Conservation (phyloP, 2,797 vertebrate species). For the Coreius guichenoti region DNA sequence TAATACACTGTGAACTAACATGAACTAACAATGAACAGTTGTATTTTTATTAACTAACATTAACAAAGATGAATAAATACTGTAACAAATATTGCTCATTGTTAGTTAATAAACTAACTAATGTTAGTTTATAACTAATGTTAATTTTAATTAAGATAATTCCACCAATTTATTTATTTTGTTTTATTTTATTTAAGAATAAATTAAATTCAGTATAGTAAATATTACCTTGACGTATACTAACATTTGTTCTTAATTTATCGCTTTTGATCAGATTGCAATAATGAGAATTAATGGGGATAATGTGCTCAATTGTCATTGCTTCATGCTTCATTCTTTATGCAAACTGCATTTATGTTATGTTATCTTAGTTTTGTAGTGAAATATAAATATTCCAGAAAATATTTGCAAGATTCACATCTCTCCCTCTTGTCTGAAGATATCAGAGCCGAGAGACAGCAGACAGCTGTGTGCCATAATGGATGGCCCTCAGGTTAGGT, state of each 20-base stretch:
- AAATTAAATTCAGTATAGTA: background rate
- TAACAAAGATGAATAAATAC: background rate
- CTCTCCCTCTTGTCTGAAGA: conserved; percentile 40
- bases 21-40: background rate
- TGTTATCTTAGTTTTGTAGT: background rate
- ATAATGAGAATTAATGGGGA: background rate
- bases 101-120: background rate
- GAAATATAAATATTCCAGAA: background rate
- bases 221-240: background rate
- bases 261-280: background rate
- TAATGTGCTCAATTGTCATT: background rate
- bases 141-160: background rate
- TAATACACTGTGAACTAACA: background rate
- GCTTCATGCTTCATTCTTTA: background rate
- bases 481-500: conserved; percentile 49
- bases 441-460: conserved; percentile 86
- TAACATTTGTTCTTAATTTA: background rate
- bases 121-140: background rate
- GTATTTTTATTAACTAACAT: background rate
- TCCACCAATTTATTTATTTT: background rate
- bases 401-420: background rate
- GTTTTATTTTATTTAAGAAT: background rate
- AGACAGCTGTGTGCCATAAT: conserved; percentile 70
- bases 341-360: background rate
- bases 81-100: background rate